phyloP scores from a whole-genome alignment of 2,797 vertebrate species.

The Cygnus olor region DNA sequence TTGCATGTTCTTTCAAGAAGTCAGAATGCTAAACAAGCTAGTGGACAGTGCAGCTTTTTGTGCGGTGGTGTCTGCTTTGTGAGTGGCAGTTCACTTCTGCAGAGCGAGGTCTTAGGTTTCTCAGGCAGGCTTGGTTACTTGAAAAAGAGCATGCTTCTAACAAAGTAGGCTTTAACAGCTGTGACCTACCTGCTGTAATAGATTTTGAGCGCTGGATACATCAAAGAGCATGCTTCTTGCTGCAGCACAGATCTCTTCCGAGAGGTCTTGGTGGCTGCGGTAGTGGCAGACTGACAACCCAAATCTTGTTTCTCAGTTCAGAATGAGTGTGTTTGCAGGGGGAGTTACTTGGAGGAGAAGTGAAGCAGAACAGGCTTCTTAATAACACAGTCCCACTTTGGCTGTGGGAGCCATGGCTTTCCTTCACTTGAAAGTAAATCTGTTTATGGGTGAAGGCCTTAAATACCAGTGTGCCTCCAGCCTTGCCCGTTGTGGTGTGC shows the following conservation, averaged over 20 bases:
- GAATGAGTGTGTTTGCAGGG: not conserved
- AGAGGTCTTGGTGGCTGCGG: not conserved
- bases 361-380: slow-evolving; percentile 35
- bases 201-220: not conserved
- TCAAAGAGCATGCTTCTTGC: slow-evolving; percentile 11
- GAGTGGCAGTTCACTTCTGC: not conserved
- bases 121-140: not conserved
- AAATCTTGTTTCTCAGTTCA: not conserved
- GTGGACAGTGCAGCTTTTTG: slow-evolving; percentile 59
- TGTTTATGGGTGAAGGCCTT: slow-evolving; percentile 14
- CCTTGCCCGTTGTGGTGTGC: not conserved
- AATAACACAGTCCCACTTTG: slow-evolving; percentile 27
- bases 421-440: slow-evolving; percentile 43
- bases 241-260: not conserved
- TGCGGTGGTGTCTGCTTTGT: slow-evolving; percentile 13
- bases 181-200: slow-evolving; percentile 14
- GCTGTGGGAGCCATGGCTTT: slow-evolving; percentile 22
- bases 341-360: slow-evolving; percentile 1
- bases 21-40: slow-evolving; percentile 38
- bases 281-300: slow-evolving; percentile 12
- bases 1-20: slow-evolving; percentile 42
- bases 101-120: not conserved
- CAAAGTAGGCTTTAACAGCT: not conserved
- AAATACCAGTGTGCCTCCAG: not conserved
- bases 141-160: not conserved